Base-by-base conservation (phyloP, 1,140 invertebrate species). In the Leptoteleia sp. region DNA sequence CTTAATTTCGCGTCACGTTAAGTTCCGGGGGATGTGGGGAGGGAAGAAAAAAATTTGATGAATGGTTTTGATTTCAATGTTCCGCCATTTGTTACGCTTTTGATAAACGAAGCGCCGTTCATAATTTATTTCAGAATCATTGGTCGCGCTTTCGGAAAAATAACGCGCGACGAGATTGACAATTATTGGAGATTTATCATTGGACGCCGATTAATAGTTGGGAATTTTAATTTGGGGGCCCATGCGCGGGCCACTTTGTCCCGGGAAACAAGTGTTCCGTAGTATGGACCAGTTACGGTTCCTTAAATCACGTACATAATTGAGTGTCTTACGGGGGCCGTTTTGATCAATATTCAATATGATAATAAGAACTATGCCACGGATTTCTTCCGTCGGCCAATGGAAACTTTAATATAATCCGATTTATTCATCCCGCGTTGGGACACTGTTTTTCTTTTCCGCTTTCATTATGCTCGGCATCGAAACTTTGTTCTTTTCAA, bases 271-370 rank as follows among this genome's bases (percentile, higher is more conserved):
- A 62, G 64, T 48, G 55, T 48, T 29, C 38, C 15, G 35, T 25
- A 57, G 40, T 40, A 64, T 29, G 48, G 38, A 16, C 9, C 37
- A 7, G 6, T 4, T 8, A 33, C 16, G 37, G 11, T 8, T n/a
- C 13, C 37, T 42, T 59, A 57, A 68, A 70, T 70, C 73, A 70
- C 57, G 52, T 57, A 67, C 52, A 61, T 71, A 64, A 77, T 71
- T 42, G 68, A 77, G 31, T 42, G 55, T 35, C 61, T 71, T 29
- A 37, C 22, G 12, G n/a, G 19, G 5, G 12, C 12, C 25, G 35
- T 40, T 35, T 31, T 48, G 43, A 40, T 77, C 65, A 77, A 77
- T 77, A 70, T 64, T 70, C 59, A 64, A 64, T 65, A 57, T 29
- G 73, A 62, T 61, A 38, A 67, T 67, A 40, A 75, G 27, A 61